These are phyloP conservation scores for Trachelipus rathkii DNA, from an alignment of 1,140 invertebrate genomes.

Conservation along the genomic window DNA sequence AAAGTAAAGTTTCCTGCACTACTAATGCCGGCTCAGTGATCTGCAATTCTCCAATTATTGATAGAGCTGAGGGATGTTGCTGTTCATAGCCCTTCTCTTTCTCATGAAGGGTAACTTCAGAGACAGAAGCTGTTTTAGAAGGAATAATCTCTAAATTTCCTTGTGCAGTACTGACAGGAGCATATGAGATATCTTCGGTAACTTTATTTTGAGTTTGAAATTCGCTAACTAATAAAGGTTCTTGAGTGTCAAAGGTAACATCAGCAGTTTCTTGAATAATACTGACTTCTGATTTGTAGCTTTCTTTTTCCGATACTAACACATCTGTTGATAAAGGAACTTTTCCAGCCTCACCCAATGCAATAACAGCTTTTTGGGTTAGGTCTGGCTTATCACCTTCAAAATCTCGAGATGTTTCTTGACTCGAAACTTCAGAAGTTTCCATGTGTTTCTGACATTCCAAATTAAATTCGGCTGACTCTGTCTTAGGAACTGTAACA, in stretches of 20 bases:
- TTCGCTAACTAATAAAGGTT: slow-evolving; percentile 57
- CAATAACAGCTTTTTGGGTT: slow-evolving; percentile 30
- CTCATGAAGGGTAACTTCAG: slow-evolving; percentile 5
- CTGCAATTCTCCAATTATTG: not conserved
- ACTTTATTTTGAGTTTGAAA: slow-evolving; percentile 11
- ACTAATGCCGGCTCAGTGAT: slow-evolving; percentile 25
- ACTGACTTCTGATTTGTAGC: slow-evolving; percentile 47
- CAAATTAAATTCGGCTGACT: slow-evolving; percentile 25
- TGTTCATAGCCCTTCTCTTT: not conserved
- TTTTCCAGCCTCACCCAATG: slow-evolving; percentile 27
- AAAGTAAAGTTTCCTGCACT: slow-evolving; percentile 40
- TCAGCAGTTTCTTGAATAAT: slow-evolving; percentile 28
- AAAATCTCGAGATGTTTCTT: slow-evolving; percentile 27
- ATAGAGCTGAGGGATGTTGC: not conserved
- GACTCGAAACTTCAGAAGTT: slow-evolving; percentile 31
- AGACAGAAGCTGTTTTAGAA: not conserved
- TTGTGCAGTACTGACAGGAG: not conserved
- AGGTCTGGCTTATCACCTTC: not conserved
- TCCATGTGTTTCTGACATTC: slow-evolving; percentile 16
- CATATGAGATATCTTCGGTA: not conserved
- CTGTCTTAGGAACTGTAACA: slow-evolving; percentile 1
- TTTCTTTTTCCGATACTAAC: slow-evolving; percentile 31
- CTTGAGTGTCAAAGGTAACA: slow-evolving; percentile 38
- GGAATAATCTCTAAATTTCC: not conserved
- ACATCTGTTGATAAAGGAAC: not conserved